Evolutionary conservation across 2,797 vertebrate genomes (phyloP), one percentile per base, ranked within the genome.

Genomic region (Anas acuta): DNA sequence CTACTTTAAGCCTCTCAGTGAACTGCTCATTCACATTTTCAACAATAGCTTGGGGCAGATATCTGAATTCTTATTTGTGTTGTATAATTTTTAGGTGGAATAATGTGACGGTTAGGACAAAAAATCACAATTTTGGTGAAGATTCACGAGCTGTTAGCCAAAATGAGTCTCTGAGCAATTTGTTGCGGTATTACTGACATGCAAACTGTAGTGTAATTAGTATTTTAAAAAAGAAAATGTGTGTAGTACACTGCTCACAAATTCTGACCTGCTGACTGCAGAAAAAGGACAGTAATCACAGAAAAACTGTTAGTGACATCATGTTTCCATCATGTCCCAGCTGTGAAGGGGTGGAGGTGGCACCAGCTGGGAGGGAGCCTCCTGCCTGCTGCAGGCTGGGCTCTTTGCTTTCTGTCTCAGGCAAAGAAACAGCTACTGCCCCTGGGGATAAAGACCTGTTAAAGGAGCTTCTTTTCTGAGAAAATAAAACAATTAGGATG

Each of bases 71-170:
- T 1, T 67, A 22, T 91, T 39, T 39, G 32, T 91, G 32, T 18
- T 90, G 39, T 90, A 18, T 91, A 43, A 82, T 58, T 95, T 96
- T 66, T 77, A 81, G 18, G 57, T 87, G 69, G 41, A 72, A 93
- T 64, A 0, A 0, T 91, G 74, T 71, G 35, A 73, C 82, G 78
- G 61, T 89, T 92, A n/a, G 53, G 20, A 45, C 12, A 39, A 39
- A 77, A 84, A 45, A 13, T 60, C 17, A 43, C 75, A 32, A 3
- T 7, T 91, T 86, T 39, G 37, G 37, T 84, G 49, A 11, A 78
- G 69, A 78, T 85, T 85, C 54, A 60, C 85, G 41, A 91, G 18
- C 13, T 88, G 6, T 92, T 92, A 74, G 69, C 45, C 33, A 47
- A 49, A 89, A 17, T 65, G 25, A 83, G 28, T 69, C 18, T 32